Conservation (phyloP, 2,113 vertebrate genomes). For the Sclerurus mexicanus region DNA sequence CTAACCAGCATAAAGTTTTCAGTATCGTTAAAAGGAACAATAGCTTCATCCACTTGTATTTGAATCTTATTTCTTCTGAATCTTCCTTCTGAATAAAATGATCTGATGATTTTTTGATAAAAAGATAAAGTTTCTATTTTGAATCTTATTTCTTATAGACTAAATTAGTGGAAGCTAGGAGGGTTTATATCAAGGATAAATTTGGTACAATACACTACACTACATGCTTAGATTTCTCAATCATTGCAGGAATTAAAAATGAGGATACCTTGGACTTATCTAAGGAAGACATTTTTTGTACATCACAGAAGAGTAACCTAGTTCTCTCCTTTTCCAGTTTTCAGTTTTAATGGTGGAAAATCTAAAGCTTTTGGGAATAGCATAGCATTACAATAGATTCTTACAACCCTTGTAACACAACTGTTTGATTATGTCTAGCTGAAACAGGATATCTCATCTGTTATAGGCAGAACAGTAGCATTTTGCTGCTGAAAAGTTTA, state of each 20-base stretch:
- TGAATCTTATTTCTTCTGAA: not conserved
- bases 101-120: not conserved
- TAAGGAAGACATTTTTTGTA: not conserved
- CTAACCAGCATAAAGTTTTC: not conserved
- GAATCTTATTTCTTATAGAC: not conserved
- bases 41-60: not conserved
- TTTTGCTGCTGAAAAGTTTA: not conserved
- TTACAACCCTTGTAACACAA: not conserved
- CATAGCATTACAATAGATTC: not conserved
- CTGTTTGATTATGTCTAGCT: not conserved
- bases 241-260: not conserved
- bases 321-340: not conserved
- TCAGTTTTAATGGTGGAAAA: not conserved
- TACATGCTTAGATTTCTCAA: not conserved
- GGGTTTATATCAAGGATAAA: not conserved
- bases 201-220: not conserved
- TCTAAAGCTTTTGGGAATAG: not conserved
- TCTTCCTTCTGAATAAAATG: not conserved
- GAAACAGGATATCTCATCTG: not conserved
- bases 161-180: not conserved
- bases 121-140: not conserved
- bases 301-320: not conserved
- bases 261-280: not conserved
- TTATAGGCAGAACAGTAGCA: not conserved
- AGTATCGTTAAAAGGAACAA: not conserved